Conservation (phyloP, 2,888 invertebrate genomes). For the Alloplasta piceator region DNA sequence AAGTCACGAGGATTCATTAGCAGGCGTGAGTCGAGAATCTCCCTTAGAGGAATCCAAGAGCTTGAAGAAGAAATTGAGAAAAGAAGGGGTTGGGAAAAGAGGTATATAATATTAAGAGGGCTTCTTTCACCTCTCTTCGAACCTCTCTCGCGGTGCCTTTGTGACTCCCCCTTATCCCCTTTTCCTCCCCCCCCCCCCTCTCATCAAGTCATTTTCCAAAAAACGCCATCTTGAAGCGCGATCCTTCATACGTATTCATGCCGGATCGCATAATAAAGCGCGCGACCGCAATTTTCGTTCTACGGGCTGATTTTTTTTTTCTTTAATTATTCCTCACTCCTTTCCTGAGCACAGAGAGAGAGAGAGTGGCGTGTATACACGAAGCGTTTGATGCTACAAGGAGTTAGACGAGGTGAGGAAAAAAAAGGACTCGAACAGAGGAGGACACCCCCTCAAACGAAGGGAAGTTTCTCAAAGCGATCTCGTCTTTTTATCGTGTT, state of each 20-base stretch:
- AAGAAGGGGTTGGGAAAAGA: too few species aligned
- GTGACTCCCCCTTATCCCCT: slow-evolving; percentile 21
- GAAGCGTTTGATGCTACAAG: slow-evolving; percentile 45
- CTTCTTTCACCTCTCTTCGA: slow-evolving; percentile 7
- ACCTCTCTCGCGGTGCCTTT: slow-evolving; percentile 22
- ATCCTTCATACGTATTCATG: slow-evolving; percentile 62
- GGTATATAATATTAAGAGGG: slow-evolving; percentile 14
- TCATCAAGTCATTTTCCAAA: slow-evolving; percentile 60
- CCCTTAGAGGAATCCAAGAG: slow-evolving; percentile 7
- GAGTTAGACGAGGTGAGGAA: slow-evolving; percentile 11
- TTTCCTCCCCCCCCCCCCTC: background rate
- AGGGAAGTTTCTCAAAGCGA: slow-evolving; percentile 63
- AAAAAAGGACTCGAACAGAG: background rate
- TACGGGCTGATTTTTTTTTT: slow-evolving; percentile 16
- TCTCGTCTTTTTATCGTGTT: slow-evolving; percentile 64
- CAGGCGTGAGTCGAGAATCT: slow-evolving; percentile 4
- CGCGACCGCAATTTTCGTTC: slow-evolving; percentile 31
- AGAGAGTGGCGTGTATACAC: slow-evolving; percentile 26
- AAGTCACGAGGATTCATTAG: slow-evolving; percentile 4
- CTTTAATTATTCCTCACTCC: slow-evolving; percentile 6
- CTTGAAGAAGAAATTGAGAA: background rate
- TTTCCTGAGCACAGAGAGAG: slow-evolving; percentile 11
- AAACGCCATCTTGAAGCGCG: slow-evolving; percentile 40
- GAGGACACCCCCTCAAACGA: slow-evolving; percentile 22
- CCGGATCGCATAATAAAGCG: slow-evolving; percentile 46